These are phyloP conservation scores for Brienomyrus longianalis DNA, from an alignment of 2,113 vertebrate species.

Conservation along the genomic window DNA sequence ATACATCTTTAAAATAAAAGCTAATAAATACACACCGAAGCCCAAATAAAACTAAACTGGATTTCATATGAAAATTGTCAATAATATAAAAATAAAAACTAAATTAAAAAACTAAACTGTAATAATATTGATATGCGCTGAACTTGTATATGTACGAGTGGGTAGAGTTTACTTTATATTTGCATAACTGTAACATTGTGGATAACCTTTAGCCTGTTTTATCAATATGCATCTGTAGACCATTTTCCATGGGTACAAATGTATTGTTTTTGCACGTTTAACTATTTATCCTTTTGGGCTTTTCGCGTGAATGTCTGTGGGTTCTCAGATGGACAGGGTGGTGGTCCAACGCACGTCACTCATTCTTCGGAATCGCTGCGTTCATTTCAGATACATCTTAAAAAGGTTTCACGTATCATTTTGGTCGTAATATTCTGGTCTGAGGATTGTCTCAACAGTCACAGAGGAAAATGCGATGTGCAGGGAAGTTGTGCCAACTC, in stretches of 20 bases:
- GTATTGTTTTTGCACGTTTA: background rate
- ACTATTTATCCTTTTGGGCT: too few species aligned
- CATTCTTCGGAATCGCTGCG: too few species aligned
- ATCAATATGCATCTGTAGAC: background rate
- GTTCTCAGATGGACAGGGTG: too few species aligned
- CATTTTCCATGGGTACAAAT: background rate
- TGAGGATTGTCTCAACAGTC: too few species aligned
- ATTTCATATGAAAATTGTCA: background rate
- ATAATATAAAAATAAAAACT: background rate
- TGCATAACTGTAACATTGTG: background rate
- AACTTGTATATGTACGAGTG: background rate
- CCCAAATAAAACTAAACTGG: background rate
- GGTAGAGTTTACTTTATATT: background rate
- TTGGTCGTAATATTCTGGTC: too few species aligned
- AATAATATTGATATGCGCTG: background rate
- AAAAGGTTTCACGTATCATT: too few species aligned
- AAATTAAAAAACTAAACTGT: background rate
- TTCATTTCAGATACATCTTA: too few species aligned
- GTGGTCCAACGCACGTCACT: too few species aligned
- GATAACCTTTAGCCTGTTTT: background rate
- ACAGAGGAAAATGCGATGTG: too few species aligned
- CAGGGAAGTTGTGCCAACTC: too few species aligned
- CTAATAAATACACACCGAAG: background rate
- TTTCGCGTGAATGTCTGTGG: too few species aligned
- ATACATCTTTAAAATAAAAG: background rate